Evolutionary conservation across 2,113 vertebrate genomes (phyloP), one percentile per base, ranked within the genome.

Genomic region (Peromyscus leucopus): DNA sequence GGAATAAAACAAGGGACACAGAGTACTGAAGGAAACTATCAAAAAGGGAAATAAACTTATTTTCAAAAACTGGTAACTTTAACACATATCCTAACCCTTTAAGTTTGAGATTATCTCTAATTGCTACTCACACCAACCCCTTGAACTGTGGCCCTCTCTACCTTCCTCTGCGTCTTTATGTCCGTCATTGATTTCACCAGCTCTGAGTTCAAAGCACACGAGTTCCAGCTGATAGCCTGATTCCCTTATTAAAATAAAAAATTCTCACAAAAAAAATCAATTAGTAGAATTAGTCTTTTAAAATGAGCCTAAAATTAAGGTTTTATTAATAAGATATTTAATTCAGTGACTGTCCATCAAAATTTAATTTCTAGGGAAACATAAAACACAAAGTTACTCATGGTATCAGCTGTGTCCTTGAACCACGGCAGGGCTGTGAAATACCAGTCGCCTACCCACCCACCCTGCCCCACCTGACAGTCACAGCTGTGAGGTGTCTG

Each of bases 141-240:
- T 71, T 65, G 55, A 90, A 95, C 94, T 96, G 74, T 94, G 86
- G 97, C 96, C 98, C 97, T 97, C 93, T 98, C 98, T 98, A 98
- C 98, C 89, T 98, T 96, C 94, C 93, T 98, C 0, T 11, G 84
- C 97, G 72, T 98, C 94, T 91, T 89, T 97, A 95, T n/a, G 90
- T 86, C 97, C 75, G 5, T 90, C 80, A 97, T 24, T 86, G 95
- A 16, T 26, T 97, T 98, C 98, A 98, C 94, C 96, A 97, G 96
- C 72, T 98, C 96, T 98, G 95, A 98, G 95, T 98, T 98, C 97
- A 98, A 97, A 96, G 97, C 97, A 98, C 21, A 98, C 97, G 93
- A 98, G 69, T 94, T 98, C 93, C 96, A 98, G 97, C 31, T 85
- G 95, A 97, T 93, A 98, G 98, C 96, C 65, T 96, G 93, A 76